phyloP scores from a whole-genome alignment of 2,113 vertebrate species.

The Nibea coibor region DNA sequence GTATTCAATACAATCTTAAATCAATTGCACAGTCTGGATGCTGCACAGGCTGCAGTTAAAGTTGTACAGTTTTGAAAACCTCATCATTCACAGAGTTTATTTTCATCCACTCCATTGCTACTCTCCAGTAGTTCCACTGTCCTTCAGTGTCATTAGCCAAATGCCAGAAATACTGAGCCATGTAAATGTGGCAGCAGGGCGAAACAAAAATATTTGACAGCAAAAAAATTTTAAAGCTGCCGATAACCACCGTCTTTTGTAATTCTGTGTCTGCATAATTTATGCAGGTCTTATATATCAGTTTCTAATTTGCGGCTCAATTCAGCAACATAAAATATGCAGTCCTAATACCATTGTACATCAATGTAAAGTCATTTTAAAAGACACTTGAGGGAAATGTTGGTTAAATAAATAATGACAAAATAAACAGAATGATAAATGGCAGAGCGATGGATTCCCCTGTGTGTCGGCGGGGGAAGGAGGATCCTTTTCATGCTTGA shows the following conservation, averaged over 20 bases:
- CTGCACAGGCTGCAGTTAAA: not conserved
- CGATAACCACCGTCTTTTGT: not conserved
- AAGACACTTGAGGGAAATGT: slow-evolving; percentile 46
- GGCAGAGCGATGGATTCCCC: slow-evolving; percentile 47
- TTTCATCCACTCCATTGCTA: not conserved
- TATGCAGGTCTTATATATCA: slow-evolving; percentile 11
- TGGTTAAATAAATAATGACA: slow-evolving; percentile 67
- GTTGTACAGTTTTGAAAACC: not conserved
- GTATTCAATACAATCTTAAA: not conserved
- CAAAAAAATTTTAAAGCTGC: not conserved
- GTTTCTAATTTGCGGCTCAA: slow-evolving; percentile 21
- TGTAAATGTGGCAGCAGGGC: not conserved
- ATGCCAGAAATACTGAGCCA: not conserved
- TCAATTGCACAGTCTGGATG: not conserved
- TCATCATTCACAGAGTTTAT: not conserved
- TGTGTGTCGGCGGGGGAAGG: slow-evolving; percentile 15
- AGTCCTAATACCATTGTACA: not conserved
- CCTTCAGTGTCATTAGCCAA: not conserved
- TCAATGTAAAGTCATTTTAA: slow-evolving; percentile 37
- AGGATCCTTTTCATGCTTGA: slow-evolving; percentile 64
- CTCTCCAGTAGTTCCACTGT: not conserved
- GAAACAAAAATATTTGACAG: not conserved
- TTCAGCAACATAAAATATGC: slow-evolving; percentile 42
- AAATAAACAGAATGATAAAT: slow-evolving; percentile 69
- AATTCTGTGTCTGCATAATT: not conserved